Conservation (phyloP, 2,797 vertebrate genomes). For the Bryconaethiops microstoma region DNA sequence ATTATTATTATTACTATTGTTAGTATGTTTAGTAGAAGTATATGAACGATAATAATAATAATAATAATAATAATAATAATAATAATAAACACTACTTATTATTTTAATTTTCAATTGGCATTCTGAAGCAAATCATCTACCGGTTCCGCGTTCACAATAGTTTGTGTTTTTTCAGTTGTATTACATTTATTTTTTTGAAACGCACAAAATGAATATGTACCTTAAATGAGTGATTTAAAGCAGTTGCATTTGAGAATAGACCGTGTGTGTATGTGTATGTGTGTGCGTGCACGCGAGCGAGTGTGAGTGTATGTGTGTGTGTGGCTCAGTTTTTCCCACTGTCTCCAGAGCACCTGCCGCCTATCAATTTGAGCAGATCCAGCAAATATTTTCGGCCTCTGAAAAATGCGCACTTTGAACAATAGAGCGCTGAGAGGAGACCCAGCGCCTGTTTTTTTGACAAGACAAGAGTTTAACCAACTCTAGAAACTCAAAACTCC, state of each 20-base stretch:
- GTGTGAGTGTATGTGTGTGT: background rate
- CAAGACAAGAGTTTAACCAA: no score
- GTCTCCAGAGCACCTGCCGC: constrained; percentile 67
- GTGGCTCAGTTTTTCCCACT: constrained; percentile 46
- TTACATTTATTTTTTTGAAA: no score
- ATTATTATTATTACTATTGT: no score
- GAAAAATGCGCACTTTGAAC: constrained; percentile 53
- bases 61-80: constrained; percentile 9
- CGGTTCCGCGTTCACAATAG: no score
- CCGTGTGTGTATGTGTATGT: background rate
- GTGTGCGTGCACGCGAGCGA: background rate
- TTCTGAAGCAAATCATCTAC: no score
- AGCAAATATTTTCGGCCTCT: constrained; percentile 62
- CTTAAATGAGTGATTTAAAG: no score
- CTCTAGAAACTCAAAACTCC: no score
- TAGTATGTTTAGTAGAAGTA: no score
- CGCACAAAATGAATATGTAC: no score
- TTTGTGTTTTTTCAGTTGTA: no score
- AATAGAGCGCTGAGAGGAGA: background rate
- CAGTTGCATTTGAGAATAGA: no score
- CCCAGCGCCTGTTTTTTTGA: no score
- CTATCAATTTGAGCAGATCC: constrained; percentile 68
- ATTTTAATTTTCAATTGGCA: background rate
- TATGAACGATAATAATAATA: background rate
- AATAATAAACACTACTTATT: background rate